Evolutionary conservation across 92 coral and sea anemone species (phyloP), one percentile per base, ranked within the genome.

Genomic region (Epizoanthus ramosus): DNA sequence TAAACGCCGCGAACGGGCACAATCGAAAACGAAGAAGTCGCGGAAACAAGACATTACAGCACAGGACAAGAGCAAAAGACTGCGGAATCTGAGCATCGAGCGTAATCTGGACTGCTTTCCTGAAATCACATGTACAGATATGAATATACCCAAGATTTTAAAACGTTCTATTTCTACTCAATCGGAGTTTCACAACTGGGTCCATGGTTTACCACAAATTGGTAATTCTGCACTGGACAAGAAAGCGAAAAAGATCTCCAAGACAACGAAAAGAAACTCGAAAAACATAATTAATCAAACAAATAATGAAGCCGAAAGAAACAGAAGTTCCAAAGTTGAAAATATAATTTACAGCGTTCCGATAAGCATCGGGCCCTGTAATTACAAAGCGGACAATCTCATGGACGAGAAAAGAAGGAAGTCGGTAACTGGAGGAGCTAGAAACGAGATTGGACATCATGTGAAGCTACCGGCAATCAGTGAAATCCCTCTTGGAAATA

Each of bases 181-280:
- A 67, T 88, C 92, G 14, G 91, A 92, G 73, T 89, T 74, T 37
- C 90, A 92, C 61, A 89, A 92, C 80, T 92, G 95, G 95, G 58
- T 89, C 5, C 74, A 85, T 25, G 95, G 95, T 14, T 71, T 86
- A 15, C 95, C 95, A 19, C 86, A 58, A 28, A 71, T 84, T 8
- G 89, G 68, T 28, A 81, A 80, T 57, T 19, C 89, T 8, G 19
- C 57, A 8, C 45, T 50, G 57, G 66, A 74, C 66, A 28, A 21
- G 33, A 58, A 47, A 37, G 24, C 64, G 37, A 63, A 19, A 14
- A 14, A 35, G 1, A 21, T 43, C 16, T 16, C 17, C 8, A 64
- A 81, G 50, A 81, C 18, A 56, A 47, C 41, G 2, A 81, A 25
- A 13, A 37, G 16, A 80, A 22, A 53, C 43, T 15, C 21, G 22